Conservation (phyloP, 92 coral and sea anemone genomes). For the Epizoanthus fatuus region DNA sequence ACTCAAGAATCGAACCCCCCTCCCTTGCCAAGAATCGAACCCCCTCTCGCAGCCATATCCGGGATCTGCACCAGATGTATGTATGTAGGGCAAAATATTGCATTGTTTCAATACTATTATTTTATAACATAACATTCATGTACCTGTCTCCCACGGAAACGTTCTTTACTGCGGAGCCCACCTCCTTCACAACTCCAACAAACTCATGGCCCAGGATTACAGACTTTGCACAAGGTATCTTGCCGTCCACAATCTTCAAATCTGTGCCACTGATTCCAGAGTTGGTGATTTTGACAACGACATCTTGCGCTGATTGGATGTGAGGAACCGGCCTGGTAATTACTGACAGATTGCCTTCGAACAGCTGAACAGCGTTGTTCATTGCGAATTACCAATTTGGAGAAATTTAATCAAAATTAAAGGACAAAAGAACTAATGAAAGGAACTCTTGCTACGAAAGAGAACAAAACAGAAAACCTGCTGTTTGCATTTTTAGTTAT, state of each 20-base stretch:
- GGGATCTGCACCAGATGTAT: too few species aligned
- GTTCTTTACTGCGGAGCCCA: slow-evolving; percentile 94
- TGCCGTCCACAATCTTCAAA: slow-evolving; percentile 88
- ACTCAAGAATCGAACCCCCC: too few species aligned
- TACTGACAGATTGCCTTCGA: slow-evolving; percentile 16
- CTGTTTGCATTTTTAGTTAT: not conserved
- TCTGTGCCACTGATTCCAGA: slow-evolving; percentile 96
- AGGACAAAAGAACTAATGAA: not conserved
- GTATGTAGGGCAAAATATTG: too few species aligned
- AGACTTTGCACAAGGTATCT: slow-evolving; percentile 89
- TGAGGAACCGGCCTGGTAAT: slow-evolving; percentile 89
- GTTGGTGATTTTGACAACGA: slow-evolving; percentile 91
- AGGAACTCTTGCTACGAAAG: not conserved
- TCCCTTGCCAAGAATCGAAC: too few species aligned
- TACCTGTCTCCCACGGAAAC: slow-evolving; percentile 98
- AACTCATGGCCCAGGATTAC: slow-evolving; percentile 96
- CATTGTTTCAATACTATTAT: too few species aligned
- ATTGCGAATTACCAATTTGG: slow-evolving; percentile 18
- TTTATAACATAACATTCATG: not conserved
- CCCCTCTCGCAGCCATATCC: too few species aligned
- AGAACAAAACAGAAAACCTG: not conserved
- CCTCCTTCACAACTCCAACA: slow-evolving; percentile 92
- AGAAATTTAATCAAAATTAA: not conserved
- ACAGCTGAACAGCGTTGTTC: slow-evolving; percentile 44
- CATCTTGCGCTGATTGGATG: slow-evolving; percentile 83